Evolutionary conservation across 2,888 invertebrate species (phyloP), one percentile per base, ranked within the genome.

Genomic region (Podotricha telesiphe): DNA sequence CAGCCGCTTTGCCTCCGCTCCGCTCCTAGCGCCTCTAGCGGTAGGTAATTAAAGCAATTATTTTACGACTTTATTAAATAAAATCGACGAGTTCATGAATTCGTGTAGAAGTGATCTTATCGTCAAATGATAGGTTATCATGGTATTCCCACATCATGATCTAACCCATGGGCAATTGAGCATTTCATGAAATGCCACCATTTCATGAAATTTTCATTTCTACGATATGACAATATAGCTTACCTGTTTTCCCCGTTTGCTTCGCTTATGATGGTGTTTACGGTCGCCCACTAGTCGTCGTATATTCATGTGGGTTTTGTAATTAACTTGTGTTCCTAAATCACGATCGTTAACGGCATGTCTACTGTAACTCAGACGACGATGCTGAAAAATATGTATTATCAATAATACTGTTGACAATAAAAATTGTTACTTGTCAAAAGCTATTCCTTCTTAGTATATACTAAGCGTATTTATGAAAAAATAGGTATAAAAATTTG

Each of bases 291-390:
- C 96, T 87, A 98, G 94, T 58, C 97, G 94, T 67, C 98, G 94
- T 84, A 97, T 97, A 84, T 98, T 98, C 95, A 97, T 96, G 87
- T 97, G 97, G 89, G 97, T 96, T 88, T 96, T 96, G 88, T 98
- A 97, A 94, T 97, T 97, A 72, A 95, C 95, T 94, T 97, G 97
- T 48, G 96, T 97, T 69, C 96, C 96, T 75, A 98, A 94, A 90
- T 98, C 98, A 70, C 96, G 94, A 85, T 98, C 98, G 85, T 97
- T 96, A 64, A 98, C 97, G 48, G 98, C 97, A 85, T 98, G 98
- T 65, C 98, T 94, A 85, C 97, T 97, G 94, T 98, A 98, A 91
- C 97, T 97, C 78, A 98, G 93, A 67, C 97, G 95, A 68, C 98
- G 97, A 87, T 97, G 97, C 97, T 98, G 94, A 71, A 93, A 92